Percentiles rank a stretch among this genome's conserved stretches.
phyloP scores from a whole-genome alignment of 2,113 vertebrate genomes.

The Campylorhamphus procurvoides region DNA sequence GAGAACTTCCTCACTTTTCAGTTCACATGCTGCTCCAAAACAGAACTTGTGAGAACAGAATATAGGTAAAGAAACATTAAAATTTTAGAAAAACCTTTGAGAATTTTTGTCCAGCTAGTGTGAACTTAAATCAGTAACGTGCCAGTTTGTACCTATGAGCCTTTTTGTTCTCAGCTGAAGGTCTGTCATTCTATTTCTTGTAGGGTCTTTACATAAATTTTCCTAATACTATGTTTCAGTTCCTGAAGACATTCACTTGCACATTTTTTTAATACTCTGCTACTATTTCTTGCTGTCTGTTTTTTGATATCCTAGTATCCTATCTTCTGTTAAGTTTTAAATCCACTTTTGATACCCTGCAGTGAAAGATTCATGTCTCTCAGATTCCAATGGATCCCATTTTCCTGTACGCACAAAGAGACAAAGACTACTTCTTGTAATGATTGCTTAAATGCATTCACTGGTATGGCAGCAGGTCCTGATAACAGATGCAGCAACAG shows the following conservation, averaged over 20 bases:
- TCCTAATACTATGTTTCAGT: not conserved
- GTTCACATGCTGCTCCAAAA: not conserved
- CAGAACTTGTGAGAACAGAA: not conserved
- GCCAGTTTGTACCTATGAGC: not conserved
- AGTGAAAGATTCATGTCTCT: not conserved
- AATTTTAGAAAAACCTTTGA: not conserved
- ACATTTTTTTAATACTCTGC: not conserved
- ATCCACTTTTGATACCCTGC: not conserved
- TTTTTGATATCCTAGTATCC: not conserved
- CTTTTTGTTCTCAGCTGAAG: not conserved
- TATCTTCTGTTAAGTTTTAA: not conserved
- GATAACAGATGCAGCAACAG: conserved; percentile 44
- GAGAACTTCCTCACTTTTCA: not conserved
- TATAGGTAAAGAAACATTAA: not conserved
- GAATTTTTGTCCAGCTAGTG: not conserved
- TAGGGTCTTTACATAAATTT: not conserved
- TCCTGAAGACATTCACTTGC: not conserved
- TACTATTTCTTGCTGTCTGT: not conserved
- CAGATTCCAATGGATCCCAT: not conserved
- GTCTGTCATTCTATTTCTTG: not conserved
- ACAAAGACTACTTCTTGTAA: not conserved
- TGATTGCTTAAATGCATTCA: not conserved
- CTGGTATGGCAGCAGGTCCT: not conserved
- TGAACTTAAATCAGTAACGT: not conserved
- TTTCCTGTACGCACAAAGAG: not conserved